Evolutionary conservation across 1,140 invertebrate species (phyloP).

Genomic region (Bombus fervidus): DNA sequence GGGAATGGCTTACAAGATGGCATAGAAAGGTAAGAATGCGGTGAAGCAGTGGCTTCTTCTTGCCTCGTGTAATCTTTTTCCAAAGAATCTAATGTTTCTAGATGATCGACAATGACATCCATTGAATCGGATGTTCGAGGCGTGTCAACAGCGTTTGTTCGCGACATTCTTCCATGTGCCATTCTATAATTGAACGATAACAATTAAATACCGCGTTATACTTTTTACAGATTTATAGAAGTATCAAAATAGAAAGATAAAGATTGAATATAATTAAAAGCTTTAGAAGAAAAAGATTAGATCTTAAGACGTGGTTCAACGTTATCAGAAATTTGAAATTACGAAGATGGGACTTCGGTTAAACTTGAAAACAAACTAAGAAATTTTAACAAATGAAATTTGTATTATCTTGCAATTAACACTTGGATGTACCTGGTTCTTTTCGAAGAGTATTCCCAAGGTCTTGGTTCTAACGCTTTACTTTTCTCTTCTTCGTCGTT

Average conservation of each 20-base stretch:
- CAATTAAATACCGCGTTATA: background rate
- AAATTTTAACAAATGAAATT: background rate
- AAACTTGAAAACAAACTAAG: background rate
- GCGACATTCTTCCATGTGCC: constrained; percentile 66
- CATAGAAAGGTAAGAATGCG: constrained; percentile 91
- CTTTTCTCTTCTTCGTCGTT: constrained; percentile 72
- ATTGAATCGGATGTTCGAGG: constrained; percentile 67
- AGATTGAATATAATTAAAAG: background rate
- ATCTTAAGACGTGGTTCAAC: background rate
- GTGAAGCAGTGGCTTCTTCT: constrained; percentile 78
- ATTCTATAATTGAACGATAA: constrained; percentile 45
- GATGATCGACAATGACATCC: constrained; percentile 58
- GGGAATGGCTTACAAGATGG: constrained; percentile 91
- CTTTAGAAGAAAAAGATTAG: background rate
- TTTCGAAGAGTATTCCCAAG: constrained; percentile 71
- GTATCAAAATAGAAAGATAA: background rate
- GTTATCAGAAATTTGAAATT: background rate
- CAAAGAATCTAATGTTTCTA: constrained; percentile 71
- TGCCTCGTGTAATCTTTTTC: constrained; percentile 69
- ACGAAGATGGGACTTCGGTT: background rate
- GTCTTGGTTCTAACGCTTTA: constrained; percentile 36
- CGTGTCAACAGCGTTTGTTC: constrained; percentile 64
- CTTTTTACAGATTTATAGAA: background rate
- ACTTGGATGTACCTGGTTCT: constrained; percentile 68
- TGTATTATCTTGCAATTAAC: background rate